Evolutionary conservation across 2,888 invertebrate species (phyloP).

Genomic region (Pollenia griseotomentosa): DNA sequence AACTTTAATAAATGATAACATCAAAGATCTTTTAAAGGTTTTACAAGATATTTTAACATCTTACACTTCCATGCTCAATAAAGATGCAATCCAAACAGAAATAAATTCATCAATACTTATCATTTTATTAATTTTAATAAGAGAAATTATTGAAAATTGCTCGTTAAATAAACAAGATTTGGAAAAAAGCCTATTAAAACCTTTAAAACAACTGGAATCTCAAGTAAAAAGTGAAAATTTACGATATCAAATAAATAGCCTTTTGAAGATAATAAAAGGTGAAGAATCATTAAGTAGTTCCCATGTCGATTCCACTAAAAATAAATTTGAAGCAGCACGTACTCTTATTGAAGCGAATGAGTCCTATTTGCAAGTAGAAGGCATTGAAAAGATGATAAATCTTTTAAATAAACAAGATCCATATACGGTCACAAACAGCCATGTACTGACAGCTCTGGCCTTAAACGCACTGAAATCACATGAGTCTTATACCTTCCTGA

Average conservation of each 20-base stretch:
- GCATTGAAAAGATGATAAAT: slow-evolving; percentile 81
- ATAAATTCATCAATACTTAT: slow-evolving; percentile 28
- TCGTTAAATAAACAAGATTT: slow-evolving; percentile 13
- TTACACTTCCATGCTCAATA: slow-evolving; percentile 71
- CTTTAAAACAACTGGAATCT: slow-evolving; percentile 34
- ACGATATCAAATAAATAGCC: slow-evolving; percentile 47
- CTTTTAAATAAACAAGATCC: slow-evolving; percentile 79
- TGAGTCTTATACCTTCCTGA: slow-evolving; percentile 83
- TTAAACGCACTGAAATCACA: slow-evolving; percentile 80
- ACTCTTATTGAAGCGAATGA: slow-evolving; percentile 79
- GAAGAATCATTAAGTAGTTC: background rate
- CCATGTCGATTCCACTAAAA: background rate
- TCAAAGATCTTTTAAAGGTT: slow-evolving; percentile 78
- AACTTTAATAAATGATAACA: slow-evolving; percentile 79
- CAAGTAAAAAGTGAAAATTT: slow-evolving; percentile 32
- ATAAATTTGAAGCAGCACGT: slow-evolving; percentile 77
- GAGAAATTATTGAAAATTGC: slow-evolving; percentile 56
- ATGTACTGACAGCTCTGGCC: slow-evolving; percentile 81
- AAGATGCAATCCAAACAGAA: slow-evolving; percentile 70
- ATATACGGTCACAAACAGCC: slow-evolving; percentile 78
- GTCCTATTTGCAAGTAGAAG: slow-evolving; percentile 82
- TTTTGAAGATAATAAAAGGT: slow-evolving; percentile 14
- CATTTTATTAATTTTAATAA: slow-evolving; percentile 62
- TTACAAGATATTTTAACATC: slow-evolving; percentile 76
- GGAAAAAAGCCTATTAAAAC: slow-evolving; percentile 13